These are phyloP conservation scores for Synergus laeviventris DNA, from an alignment of 2,888 invertebrate genomes.

Conservation along the genomic window DNA sequence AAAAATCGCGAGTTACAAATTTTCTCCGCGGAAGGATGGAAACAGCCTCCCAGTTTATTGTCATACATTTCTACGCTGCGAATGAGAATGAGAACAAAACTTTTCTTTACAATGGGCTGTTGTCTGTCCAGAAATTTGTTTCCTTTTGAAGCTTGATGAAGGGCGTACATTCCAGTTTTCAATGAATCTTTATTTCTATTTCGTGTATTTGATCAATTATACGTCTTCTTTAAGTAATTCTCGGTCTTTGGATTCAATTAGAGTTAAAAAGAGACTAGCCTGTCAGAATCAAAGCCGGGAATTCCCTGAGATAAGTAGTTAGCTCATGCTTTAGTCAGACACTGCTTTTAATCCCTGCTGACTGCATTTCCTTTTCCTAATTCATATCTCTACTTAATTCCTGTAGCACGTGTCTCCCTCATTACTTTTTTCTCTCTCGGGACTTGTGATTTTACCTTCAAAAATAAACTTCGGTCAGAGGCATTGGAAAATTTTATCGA, in stretches of 20 bases:
- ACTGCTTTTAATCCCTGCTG: too few relatives aligned
- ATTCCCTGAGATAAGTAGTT: too few relatives aligned
- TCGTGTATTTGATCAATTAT: too few relatives aligned
- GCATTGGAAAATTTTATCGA: conserved; percentile 33
- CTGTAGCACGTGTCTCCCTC: neutral
- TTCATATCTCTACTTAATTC: too few relatives aligned
- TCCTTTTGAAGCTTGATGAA: neutral
- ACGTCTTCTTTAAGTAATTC: too few relatives aligned
- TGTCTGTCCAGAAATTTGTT: neutral
- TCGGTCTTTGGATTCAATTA: too few relatives aligned
- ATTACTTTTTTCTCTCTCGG: conserved; percentile 5
- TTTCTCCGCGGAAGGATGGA: conserved; percentile 4
- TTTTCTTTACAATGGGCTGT: neutral
- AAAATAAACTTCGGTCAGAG: conserved; percentile 29
- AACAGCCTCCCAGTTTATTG: neutral
- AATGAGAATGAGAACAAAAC: conserved; percentile 14
- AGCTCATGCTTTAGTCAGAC: too few relatives aligned
- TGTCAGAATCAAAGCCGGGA: too few relatives aligned
- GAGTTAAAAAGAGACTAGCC: too few relatives aligned
- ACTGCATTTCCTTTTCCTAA: too few relatives aligned
- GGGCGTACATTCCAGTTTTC: too few relatives aligned
- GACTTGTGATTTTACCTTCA: conserved; percentile 10
- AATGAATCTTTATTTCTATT: too few relatives aligned
- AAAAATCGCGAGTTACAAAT: conserved; percentile 27
- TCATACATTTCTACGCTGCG: conserved; percentile 1